Conservation (phyloP, 2,113 vertebrate genomes). For the Ovis aries region DNA sequence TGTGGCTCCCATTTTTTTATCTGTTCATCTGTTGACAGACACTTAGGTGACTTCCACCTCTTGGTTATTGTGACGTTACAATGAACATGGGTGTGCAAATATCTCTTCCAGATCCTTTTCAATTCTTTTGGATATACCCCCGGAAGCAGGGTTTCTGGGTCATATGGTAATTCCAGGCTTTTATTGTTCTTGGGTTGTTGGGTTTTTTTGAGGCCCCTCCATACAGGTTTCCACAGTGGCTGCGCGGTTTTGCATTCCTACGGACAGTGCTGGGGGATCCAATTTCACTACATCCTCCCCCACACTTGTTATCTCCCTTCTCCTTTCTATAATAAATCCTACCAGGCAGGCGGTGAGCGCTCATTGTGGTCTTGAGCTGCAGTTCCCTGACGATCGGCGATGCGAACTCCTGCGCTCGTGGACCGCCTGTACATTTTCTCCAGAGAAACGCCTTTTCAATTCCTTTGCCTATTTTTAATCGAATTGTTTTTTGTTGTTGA, state of each 20-base stretch:
- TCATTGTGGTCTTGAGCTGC: accelerated
- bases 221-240: accelerated
- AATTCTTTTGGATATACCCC: accelerated
- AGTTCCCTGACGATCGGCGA: accelerated
- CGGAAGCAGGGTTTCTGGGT: neutral
- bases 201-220: too few relatives aligned
- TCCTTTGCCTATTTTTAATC: neutral
- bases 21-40: accelerated
- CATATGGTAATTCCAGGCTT: accelerated
- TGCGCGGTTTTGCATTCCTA: accelerated
- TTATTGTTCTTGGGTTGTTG: neutral
- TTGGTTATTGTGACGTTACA: accelerated
- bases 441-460: accelerated
- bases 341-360: accelerated
- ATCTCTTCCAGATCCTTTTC: accelerated
- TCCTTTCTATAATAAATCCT: neutral
- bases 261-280: accelerated
- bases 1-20: accelerated
- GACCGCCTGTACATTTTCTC: neutral
- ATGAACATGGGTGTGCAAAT: accelerated
- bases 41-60: neutral
- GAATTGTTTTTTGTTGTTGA: neutral
- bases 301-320: accelerated
- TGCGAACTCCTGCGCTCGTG: accelerated
- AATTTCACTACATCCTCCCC: accelerated